Base-by-base conservation (phyloP, 1,140 invertebrate species). In the Drosophila tristis region DNA sequence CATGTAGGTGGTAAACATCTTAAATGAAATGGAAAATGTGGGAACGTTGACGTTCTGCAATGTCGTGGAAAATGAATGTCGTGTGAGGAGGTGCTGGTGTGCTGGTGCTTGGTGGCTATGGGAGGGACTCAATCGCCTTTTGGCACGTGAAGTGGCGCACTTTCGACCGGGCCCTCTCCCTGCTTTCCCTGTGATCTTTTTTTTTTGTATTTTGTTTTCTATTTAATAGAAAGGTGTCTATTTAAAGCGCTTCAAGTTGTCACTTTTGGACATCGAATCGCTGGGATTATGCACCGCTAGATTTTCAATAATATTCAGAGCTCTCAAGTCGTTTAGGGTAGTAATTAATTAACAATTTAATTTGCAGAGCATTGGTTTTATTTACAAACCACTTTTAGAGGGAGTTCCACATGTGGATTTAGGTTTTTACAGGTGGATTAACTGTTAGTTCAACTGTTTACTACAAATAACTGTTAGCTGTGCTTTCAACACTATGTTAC, bases 111-210 rank as follows among this genome's bases (percentile, higher is more conserved):
- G 26, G 47, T 48, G 26, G 26, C 9, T 31, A 31, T 31, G 4
- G 23, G 31, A 29, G 31, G 8, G 8, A 9, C 31, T 8, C 29
- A 31, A 7, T 45, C 50, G 56, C 44, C 43, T 45, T 44, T 60
- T 67, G 73, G 72, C 73, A 76, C 73, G 73, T 76, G 73, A 76
- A 75, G 26, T 25, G 72, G 50, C 62, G 63, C 72, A 67, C 72
- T 74, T 70, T 77, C 42, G 25, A n/a, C n/a, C n/a, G n/a, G n/a
- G 39, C 31, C n/a, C 29, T 3, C 43, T 5, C n/a, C 35, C n/a
- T 5, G 23, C 8, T 26, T 60, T 44, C 13, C 45, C 35, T 75
- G 8, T 76, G 62, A 75, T 75, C 72, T 75, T 75, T 55, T 31
- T 20, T 20, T 20, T 20, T 20, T 20, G 20, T 20, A 74, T 74